These are phyloP conservation scores for Apoda limacodes DNA, from an alignment of 2,888 invertebrate genomes.

Conservation along the genomic window DNA sequence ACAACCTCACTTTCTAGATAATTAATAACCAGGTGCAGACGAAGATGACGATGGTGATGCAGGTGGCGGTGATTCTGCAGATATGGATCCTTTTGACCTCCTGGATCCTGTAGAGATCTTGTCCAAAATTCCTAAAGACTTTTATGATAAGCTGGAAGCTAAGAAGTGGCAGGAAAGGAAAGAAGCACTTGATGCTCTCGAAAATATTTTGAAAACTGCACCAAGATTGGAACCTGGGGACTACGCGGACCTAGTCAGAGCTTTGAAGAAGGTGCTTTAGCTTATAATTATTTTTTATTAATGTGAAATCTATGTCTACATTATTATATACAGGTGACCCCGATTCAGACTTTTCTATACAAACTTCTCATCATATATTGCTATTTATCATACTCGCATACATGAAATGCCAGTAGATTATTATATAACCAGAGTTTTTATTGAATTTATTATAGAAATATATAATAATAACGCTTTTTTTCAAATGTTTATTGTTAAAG, in stretches of 20 bases:
- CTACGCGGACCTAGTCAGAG: slow-evolving; percentile 89
- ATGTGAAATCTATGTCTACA: neutral
- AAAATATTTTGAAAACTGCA: slow-evolving; percentile 79
- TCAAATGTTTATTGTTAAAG: no score
- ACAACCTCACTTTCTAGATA: no score
- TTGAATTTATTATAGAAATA: no score
- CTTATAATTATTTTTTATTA: neutral
- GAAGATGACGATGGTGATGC: slow-evolving; percentile 70
- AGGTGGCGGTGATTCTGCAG: slow-evolving; percentile 72
- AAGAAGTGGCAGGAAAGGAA: slow-evolving; percentile 98
- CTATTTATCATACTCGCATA: no score
- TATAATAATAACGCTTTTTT: no score
- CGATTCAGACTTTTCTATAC: no score
- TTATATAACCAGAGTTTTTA: no score
- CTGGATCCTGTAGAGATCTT: slow-evolving; percentile 94
- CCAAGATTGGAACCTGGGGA: slow-evolving; percentile 93
- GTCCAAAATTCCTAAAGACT: slow-evolving; percentile 93
- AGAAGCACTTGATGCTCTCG: slow-evolving; percentile 87
- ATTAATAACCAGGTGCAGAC: slow-evolving; percentile 44
- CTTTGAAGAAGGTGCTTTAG: slow-evolving; percentile 81
- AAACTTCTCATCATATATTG: no score
- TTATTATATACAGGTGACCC: neutral
- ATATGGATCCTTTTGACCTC: slow-evolving; percentile 91
- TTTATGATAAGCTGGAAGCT: slow-evolving; percentile 92
- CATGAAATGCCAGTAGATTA: neutral